These are phyloP conservation scores for Pangasius djambal DNA, from an alignment of 2,797 vertebrate species.

Conservation along the genomic window DNA sequence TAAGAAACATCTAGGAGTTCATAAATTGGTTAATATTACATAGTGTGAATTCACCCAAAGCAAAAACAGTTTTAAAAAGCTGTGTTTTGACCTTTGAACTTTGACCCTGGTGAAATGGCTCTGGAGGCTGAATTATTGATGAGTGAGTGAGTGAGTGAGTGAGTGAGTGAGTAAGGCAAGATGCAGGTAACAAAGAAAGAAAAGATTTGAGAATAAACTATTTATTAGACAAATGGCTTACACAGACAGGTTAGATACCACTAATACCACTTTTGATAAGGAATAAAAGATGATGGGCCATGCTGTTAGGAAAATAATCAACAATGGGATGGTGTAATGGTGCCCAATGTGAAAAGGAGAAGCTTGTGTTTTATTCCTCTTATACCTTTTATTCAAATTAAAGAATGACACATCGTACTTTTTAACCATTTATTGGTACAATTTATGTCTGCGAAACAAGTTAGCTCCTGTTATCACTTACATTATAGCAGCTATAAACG, in stretches of 20 bases:
- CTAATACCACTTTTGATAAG: not conserved
- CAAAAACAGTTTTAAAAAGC: conserved; percentile 11
- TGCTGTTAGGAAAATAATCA: not conserved
- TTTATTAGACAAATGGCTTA: not conserved
- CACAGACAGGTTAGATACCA: not conserved
- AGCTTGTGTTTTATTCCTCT: not conserved
- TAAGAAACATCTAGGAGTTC: not conserved
- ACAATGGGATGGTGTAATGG: not conserved
- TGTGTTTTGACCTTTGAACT: conserved; percentile 73
- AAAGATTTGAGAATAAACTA: not conserved
- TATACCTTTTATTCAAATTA: not conserved
- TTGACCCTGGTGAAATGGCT: conserved; percentile 68
- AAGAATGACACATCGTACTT: not conserved
- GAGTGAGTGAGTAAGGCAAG: not conserved
- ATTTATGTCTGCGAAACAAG: too few relatives aligned
- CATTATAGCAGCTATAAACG: not conserved
- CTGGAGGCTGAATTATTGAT: conserved; percentile 79
- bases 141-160: conserved; percentile 19
- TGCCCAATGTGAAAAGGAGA: not conserved
- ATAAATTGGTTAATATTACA: conserved; percentile 1
- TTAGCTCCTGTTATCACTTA: not conserved
- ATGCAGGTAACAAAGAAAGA: not conserved
- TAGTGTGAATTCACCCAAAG: not conserved
- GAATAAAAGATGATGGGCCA: not conserved
- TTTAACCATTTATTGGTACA: not conserved